Evolutionary conservation across 1,140 invertebrate species (phyloP), one percentile per base, ranked within the genome.

Genomic region (Choristoneura fumiferana): DNA sequence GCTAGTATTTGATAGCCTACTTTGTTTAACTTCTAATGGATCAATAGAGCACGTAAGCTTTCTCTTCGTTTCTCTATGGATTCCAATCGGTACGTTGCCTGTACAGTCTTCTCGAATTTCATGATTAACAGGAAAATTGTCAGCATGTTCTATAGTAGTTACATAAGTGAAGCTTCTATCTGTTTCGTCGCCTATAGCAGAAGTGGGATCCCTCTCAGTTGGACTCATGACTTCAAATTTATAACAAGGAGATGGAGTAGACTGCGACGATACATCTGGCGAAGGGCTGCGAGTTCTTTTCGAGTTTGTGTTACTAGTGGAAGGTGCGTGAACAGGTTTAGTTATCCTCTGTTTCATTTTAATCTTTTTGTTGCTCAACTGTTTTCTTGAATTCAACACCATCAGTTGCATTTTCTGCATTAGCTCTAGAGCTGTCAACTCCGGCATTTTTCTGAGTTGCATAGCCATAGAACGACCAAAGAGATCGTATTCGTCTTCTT

Each of bases 351-450:
- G 10, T 22, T 49, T 33, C 14, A 5, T 49, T 18, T 49, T 49
- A n/a, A 12, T 49, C 18, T 49, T 49, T 17, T 1, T 12, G 18
- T 49, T 49, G 18, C 4, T 49, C 8, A 49, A 8, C 6, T 49
- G 43, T 49, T 49, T 49, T 12, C 33, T 54, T 9, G 53, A 18
- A 13, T 54, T 54, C 1, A 36, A 10, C 0, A 54, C 15, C 53
- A 54, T 54, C 1, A 36, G 53, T n/a, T 54, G 53, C 53, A 54
- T 54, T 54, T 54, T 35, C 34, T 54, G 53, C 53, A 54, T 54
- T 8, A 54, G 18, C n/a, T 54, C 33, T 18, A 54, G 33, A 4
- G 53, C 53, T 35, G 33, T 12, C 6, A 36, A 8, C 13, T 54
- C 53, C 12, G 53, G 53, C 53, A 54, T 35, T 37, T 54, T 54